Conservation (phyloP, 2,113 vertebrate genomes). For the Aleadryas rufinucha region DNA sequence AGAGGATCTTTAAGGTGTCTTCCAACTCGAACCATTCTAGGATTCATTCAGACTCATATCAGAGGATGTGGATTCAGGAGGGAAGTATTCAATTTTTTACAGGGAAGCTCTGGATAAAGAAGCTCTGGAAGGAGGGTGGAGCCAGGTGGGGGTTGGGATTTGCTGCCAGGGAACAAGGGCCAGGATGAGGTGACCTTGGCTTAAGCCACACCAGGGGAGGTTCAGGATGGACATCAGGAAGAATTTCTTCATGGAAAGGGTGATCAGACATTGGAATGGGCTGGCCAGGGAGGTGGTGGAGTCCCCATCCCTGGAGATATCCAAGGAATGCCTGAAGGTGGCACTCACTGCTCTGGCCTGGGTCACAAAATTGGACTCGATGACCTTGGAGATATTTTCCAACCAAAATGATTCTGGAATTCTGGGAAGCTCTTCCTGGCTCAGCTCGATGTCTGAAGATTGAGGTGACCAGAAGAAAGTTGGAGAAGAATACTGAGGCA, state of each 20-base stretch:
- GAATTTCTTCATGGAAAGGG: not conserved
- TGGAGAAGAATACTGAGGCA: not conserved
- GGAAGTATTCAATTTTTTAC: not conserved
- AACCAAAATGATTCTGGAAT: not conserved
- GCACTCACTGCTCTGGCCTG: not conserved
- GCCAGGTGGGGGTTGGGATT: not conserved
- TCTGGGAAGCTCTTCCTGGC: not conserved
- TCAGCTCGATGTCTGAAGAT: not conserved
- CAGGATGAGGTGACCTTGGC: not conserved
- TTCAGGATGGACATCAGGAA: not conserved
- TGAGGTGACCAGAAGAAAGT: not conserved
- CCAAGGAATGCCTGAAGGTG: not conserved
- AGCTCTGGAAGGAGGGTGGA: not conserved
- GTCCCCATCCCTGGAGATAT: not conserved
- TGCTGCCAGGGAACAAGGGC: not conserved
- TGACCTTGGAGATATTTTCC: not conserved
- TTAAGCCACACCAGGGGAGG: not conserved
- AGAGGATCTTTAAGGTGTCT: not conserved
- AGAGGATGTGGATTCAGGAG: not conserved
- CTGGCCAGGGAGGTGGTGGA: not conserved
- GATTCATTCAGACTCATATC: not conserved
- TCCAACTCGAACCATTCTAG: accelerated
- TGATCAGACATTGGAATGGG: not conserved
- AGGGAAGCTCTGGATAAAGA: not conserved
- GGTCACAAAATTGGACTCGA: not conserved